A percentile compares a stretch with the other conserved stretches of the same genome.
Evolutionary conservation across 2,888 invertebrate genomes (phyloP).

Genomic region (Apamea crenata): DNA sequence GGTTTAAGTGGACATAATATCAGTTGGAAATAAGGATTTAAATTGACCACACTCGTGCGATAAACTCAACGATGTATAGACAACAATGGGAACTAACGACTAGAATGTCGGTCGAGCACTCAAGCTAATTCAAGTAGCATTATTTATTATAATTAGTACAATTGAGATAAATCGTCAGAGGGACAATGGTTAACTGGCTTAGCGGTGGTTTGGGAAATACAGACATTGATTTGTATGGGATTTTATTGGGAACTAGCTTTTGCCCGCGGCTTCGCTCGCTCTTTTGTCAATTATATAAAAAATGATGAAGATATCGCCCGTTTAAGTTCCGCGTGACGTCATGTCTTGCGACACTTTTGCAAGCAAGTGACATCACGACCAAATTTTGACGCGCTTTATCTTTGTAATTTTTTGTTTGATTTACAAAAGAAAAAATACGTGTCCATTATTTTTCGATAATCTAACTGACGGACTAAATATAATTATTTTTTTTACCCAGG

Average conservation of each 20-base stretch:
- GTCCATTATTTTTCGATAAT: no score
- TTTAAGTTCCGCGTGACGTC: no score
- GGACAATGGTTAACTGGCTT: conserved; percentile 8
- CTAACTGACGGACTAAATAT: no score
- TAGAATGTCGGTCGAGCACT: conserved; percentile 7
- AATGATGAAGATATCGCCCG: no score
- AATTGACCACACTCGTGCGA: not conserved
- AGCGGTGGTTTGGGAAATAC: conserved; percentile 26
- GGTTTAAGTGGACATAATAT: not conserved
- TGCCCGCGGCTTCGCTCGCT: no score
- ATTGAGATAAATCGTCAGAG: conserved; percentile 45
- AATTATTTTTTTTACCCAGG: no score
- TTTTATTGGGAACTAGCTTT: conserved; percentile 25
- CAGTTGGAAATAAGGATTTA: not conserved
- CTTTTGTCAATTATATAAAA: no score
- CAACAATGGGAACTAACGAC: not conserved
- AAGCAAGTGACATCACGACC: no score
- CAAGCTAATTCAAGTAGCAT: conserved; percentile 25
- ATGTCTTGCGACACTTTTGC: no score
- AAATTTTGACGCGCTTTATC: no score
- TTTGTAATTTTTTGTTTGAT: no score
- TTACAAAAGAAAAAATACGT: no score
- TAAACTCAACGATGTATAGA: not conserved
- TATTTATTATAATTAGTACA: conserved; percentile 46
- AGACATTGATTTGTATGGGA: conserved; percentile 29